phyloP scores from a whole-genome alignment of 1,140 invertebrate species.

The Eriosoma lanigerum region DNA sequence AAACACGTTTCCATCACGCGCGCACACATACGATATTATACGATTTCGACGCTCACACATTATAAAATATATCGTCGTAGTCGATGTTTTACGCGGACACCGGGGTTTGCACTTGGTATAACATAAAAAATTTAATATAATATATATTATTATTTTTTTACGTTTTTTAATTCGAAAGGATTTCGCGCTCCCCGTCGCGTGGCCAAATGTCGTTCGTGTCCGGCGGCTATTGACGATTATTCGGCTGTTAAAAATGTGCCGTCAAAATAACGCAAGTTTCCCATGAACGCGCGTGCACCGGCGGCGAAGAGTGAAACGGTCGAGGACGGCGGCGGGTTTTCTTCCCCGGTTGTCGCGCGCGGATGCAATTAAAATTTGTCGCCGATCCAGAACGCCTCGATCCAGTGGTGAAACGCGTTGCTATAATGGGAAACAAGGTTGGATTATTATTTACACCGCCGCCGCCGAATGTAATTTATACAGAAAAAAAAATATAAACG shows the following conservation, averaged over 20 bases:
- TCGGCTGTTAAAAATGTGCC: constrained; percentile 43
- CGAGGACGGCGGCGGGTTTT: constrained; percentile 8
- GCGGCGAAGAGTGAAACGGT: constrained; percentile 1
- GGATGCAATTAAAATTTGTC: constrained; percentile 51
- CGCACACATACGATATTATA: neutral
- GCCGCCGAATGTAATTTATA: neutral
- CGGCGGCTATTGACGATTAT: constrained; percentile 50
- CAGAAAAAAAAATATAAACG: neutral
- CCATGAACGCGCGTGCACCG: constrained; percentile 18
- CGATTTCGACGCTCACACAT: neutral
- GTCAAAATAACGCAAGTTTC: constrained; percentile 14
- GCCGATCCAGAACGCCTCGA: constrained; percentile 42
- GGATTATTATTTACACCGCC: constrained; percentile 3
- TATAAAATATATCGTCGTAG: neutral
- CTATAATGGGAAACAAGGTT: constrained; percentile 45
- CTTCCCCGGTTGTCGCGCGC: constrained; percentile 31
- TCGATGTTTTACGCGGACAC: neutral
- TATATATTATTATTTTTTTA: neutral
- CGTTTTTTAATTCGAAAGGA: constrained; percentile 49
- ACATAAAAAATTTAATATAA: too few relatives aligned
- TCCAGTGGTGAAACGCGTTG: constrained; percentile 34
- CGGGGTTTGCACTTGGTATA: neutral
- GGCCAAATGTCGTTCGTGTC: constrained; percentile 48
- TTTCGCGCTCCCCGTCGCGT: constrained; percentile 47
- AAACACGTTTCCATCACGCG: neutral